A percentile compares a stretch with the other conserved stretches of the same genome.
Evolutionary conservation across 2,888 invertebrate species (phyloP).

Genomic region (Silvanus unidentatus): DNA sequence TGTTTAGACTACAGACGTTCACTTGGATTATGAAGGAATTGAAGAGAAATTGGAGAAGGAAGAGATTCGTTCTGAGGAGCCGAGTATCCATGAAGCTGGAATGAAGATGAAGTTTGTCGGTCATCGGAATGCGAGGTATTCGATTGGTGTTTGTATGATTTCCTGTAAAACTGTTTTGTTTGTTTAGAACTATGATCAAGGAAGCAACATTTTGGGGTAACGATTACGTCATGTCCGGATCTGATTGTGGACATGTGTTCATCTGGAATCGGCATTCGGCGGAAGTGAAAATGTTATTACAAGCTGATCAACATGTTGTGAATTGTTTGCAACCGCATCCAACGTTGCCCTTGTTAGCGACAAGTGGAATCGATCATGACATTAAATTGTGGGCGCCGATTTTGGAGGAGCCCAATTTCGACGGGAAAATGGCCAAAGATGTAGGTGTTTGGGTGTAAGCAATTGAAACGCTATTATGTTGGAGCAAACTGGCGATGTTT

Average conservation of each 20-base stretch:
- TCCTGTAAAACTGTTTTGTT: background rate
- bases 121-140: slow-evolving; percentile 70
- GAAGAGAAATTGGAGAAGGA: slow-evolving; percentile 15
- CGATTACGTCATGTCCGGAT: slow-evolving; percentile 77
- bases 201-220: slow-evolving; percentile 82
- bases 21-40: slow-evolving; percentile 39
- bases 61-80: slow-evolving; percentile 16
- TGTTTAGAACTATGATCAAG: slow-evolving; percentile 72
- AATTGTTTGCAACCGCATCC: slow-evolving; percentile 84
- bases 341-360: slow-evolving; percentile 65
- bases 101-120: slow-evolving; percentile 67
- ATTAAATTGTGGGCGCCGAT: slow-evolving; percentile 77
- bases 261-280: slow-evolving; percentile 71
- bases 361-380: slow-evolving; percentile 85
- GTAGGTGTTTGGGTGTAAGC: slow-evolving; percentile 65
- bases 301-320: slow-evolving; percentile 77
- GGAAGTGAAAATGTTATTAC: slow-evolving; percentile 65
- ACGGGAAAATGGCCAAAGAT: slow-evolving; percentile 58
- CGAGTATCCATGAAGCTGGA: slow-evolving; percentile 43
- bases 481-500: slow-evolving; percentile 74
- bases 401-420: slow-evolving; percentile 56
- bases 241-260: slow-evolving; percentile 83
- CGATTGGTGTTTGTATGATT: too few relatives aligned
- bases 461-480: slow-evolving; percentile 73
- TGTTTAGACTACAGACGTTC: slow-evolving; percentile 32